Base-by-base conservation (phyloP, 53 echinoderm and acorn worm genomes). In the Paracentrotus lividus region DNA sequence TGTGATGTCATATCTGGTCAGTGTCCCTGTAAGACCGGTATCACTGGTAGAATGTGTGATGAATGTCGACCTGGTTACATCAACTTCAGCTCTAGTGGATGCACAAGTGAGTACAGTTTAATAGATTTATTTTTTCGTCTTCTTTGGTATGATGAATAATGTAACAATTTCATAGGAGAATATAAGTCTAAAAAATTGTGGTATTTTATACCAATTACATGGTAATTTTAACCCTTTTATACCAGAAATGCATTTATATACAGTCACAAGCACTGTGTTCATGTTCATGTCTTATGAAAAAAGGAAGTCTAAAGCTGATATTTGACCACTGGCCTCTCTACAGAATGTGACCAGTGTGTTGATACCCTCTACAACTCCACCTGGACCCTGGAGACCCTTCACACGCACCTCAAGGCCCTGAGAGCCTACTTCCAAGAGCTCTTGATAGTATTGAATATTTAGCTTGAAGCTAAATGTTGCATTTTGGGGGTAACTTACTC, bases 281-380 rank as follows among this genome's bases (percentile, higher is more conserved):
- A 51, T 51, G 51, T 51, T 51, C 51, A 51, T 8, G 7, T 51
- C 51, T 51, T 51, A 12, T 51, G 51, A 51, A 12, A 12, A 8
- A 51, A 51, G 51, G 6, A 12, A 51, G 51, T 51, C 49, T 49
- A 12, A 52, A 52, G 52, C 52, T 52, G n/a, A n/a, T n/a, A n/a
- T n/a, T 53, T 53, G 3, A 53, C 53, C 53, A 5, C 8, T 26
- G 29, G 8, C 29, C 29, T 26, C 29, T 29, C 52, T 27, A 5
- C 93, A 97, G 98, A 94, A 84, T 98, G 97, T 85, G 95, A 97
- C 54, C 95, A 95, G 67, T 98, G 98, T 75, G 97, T 97, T 27
- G 95, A 98, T 16, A 98, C 95, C n/a, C 94, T 97, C 29, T 94
- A 95, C 56, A 94, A 95, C 67, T 95, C 97, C 40, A 93, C 96